Conservation (phyloP, 1,140 invertebrate genomes). For the Cydia splendana region DNA sequence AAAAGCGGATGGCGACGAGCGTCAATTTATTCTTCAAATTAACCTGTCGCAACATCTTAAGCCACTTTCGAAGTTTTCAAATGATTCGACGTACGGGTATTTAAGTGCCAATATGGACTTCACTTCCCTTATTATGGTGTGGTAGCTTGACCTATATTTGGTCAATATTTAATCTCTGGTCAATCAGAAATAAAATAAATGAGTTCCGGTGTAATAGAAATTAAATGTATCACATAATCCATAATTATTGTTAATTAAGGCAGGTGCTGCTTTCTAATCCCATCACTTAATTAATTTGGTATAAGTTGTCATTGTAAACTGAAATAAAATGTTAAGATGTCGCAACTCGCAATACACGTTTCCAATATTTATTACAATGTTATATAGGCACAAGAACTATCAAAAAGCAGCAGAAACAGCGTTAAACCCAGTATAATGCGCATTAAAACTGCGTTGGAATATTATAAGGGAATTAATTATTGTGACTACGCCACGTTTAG, state of each 20-base stretch:
- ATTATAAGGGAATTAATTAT: slow-evolving; percentile 26
- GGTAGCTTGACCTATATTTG: background rate
- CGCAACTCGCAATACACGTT: slow-evolving; percentile 2
- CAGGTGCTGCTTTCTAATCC: slow-evolving; percentile 25
- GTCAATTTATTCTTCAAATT: slow-evolving; percentile 75
- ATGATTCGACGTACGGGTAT: slow-evolving; percentile 54
- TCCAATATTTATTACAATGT: slow-evolving; percentile 14
- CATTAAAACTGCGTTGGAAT: slow-evolving; percentile 20
- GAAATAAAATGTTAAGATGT: background rate
- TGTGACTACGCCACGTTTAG: slow-evolving; percentile 22
- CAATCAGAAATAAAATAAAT: background rate
- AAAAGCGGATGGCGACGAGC: slow-evolving; percentile 59
- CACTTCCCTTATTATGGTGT: background rate
- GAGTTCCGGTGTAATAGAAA: background rate
- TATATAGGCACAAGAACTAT: background rate
- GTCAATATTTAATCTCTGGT: background rate
- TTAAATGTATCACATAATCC: background rate
- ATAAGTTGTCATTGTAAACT: slow-evolving; percentile 8
- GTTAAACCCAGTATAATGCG: slow-evolving; percentile 3
- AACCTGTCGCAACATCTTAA: slow-evolving; percentile 71
- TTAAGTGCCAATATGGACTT: slow-evolving; percentile 45
- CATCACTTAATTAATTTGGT: slow-evolving; percentile 21
- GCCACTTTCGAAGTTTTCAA: slow-evolving; percentile 51
- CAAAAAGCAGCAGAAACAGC: background rate
- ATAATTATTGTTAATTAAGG: slow-evolving; percentile 18